Conservation (phyloP, 1,140 invertebrate species). For the Harpegnathos saltator region DNA sequence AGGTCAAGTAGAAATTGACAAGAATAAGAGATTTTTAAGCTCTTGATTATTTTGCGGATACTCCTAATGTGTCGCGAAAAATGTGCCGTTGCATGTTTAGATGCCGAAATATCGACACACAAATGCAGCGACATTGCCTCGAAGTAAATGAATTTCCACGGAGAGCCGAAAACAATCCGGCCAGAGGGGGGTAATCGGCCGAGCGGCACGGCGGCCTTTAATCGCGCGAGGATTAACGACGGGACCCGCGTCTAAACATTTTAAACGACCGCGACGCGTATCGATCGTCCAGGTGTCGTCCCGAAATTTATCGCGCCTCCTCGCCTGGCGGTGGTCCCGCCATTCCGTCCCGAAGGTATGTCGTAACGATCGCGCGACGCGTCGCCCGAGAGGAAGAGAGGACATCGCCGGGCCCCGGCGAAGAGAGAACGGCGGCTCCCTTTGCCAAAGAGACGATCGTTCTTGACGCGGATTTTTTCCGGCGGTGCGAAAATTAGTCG, state of each 20-base stretch:
- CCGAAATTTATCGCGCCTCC: constrained; percentile 52
- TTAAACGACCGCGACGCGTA: constrained; percentile 23
- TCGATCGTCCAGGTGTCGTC: constrained; percentile 45
- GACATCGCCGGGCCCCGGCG: background rate
- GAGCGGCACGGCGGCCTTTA: no score
- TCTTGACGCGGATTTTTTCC: constrained; percentile 23
- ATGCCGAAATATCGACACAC: no score
- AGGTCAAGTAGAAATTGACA: no score
- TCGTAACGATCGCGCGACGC: constrained; percentile 16
- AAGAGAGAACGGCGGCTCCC: background rate
- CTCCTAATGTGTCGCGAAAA: no score
- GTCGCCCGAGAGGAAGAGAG: constrained; percentile 15
- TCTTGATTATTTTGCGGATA: no score
- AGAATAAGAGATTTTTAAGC: no score
- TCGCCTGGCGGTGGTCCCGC: background rate
- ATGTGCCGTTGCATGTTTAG: no score
- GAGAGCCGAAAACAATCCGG: no score
- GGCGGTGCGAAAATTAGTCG: constrained; percentile 1
- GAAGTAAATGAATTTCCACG: no score
- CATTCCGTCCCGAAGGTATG: background rate
- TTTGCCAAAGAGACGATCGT: background rate
- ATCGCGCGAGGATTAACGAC: constrained; percentile 40
- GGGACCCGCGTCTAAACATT: constrained; percentile 17
- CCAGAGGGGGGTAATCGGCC: no score
- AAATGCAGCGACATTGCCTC: no score